Evolutionary conservation across 2,888 invertebrate species (phyloP).

Genomic region (Rhagophthalmus giganteus): DNA sequence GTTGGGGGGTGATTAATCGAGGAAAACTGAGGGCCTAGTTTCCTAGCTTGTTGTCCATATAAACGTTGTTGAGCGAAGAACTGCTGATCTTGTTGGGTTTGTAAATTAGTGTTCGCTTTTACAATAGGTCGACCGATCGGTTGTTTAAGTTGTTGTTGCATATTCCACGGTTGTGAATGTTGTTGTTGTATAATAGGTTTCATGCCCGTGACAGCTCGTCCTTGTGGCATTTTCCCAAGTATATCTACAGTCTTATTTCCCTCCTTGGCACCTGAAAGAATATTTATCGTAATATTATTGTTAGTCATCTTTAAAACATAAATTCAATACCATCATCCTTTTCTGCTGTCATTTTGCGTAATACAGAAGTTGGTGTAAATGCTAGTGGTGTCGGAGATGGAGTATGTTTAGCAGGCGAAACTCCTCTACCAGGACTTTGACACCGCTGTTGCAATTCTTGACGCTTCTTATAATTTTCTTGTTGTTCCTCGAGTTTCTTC

Average conservation of each 20-base stretch:
- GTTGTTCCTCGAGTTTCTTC: constrained; percentile 86
- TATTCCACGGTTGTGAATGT: constrained; percentile 42
- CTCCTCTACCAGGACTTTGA: constrained; percentile 37
- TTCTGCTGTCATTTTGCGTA: constrained; percentile 92
- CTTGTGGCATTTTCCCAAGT: constrained; percentile 56
- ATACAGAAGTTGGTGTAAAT: constrained; percentile 91
- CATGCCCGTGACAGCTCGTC: constrained; percentile 52
- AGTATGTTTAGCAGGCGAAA: constrained; percentile 57
- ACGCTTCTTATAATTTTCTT: constrained; percentile 79
- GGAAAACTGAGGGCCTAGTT: constrained; percentile 29
- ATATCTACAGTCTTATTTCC: constrained; percentile 88
- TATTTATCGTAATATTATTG: background rate
- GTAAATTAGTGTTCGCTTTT: constrained; percentile 58
- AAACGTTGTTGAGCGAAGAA: constrained; percentile 42
- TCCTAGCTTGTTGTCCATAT: constrained; percentile 43
- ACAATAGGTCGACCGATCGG: constrained; percentile 62
- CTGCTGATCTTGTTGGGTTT: constrained; percentile 48
- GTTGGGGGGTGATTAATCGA: constrained; percentile 23
- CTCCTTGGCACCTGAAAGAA: constrained; percentile 21
- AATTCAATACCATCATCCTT: constrained; percentile 66
- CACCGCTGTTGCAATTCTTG: constrained; percentile 60
- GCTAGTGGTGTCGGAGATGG: constrained; percentile 73
- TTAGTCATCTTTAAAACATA: background rate
- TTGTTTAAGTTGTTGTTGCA: constrained; percentile 40
- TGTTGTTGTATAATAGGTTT: constrained; percentile 43